Evolutionary conservation across 2,113 vertebrate genomes (phyloP).

Genomic region (Neotragus pygmaeus): DNA sequence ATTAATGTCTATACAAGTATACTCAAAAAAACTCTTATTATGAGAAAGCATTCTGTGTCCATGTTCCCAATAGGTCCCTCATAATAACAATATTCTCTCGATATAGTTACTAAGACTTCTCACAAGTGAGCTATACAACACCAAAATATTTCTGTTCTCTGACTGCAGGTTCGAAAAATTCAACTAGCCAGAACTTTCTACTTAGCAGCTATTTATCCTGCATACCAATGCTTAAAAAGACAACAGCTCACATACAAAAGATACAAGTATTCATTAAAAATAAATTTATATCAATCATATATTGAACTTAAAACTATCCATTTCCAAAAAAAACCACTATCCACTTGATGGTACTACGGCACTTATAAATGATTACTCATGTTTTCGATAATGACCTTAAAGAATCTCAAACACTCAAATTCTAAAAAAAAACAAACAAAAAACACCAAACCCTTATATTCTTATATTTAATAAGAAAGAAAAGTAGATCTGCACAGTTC

Average conservation of each 20-base stretch:
- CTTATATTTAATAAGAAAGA: background rate
- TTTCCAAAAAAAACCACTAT: background rate
- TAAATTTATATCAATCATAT: background rate
- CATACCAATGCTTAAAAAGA: background rate
- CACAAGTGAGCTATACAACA: background rate
- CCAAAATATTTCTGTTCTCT: slow-evolving; percentile 2
- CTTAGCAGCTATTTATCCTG: background rate
- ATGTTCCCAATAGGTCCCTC: background rate
- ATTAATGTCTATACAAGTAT: background rate
- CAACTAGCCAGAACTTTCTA: background rate
- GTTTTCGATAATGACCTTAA: background rate
- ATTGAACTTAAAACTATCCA: background rate
- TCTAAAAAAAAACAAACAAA: background rate
- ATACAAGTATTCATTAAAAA: background rate
- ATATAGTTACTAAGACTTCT: background rate
- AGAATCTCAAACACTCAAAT: background rate
- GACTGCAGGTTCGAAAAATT: background rate
- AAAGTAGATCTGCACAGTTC: background rate
- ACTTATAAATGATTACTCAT: background rate
- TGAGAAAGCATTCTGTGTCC: background rate
- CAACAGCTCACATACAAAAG: background rate
- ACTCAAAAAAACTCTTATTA: background rate
- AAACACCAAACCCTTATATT: background rate
- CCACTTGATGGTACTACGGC: background rate
- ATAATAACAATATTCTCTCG: background rate